Evolutionary conservation across 2,113 vertebrate genomes (phyloP).

Genomic region (Phaetusa simplex): DNA sequence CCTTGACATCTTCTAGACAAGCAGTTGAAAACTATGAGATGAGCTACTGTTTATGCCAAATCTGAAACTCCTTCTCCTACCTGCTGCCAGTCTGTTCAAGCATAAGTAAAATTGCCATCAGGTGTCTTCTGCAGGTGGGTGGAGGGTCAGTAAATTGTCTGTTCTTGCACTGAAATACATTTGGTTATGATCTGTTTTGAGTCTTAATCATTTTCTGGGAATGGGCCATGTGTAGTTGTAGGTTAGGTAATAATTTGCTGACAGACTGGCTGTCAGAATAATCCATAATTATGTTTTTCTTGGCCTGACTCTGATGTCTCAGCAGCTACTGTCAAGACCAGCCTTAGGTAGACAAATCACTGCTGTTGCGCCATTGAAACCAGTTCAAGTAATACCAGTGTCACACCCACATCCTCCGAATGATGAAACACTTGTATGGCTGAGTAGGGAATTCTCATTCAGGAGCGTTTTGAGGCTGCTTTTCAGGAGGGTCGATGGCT

Average conservation of each 20-base stretch:
- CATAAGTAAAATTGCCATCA: neutral
- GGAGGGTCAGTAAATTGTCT: neutral
- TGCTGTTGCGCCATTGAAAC: neutral
- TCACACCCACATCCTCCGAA: neutral
- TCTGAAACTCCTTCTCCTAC: neutral
- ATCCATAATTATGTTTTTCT: neutral
- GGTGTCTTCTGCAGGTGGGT: neutral
- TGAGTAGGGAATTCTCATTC: neutral
- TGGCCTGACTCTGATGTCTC: neutral
- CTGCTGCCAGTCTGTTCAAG: neutral
- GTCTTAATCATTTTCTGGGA: neutral
- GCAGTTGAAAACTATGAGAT: neutral
- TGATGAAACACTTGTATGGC: neutral
- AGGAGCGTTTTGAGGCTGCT: neutral
- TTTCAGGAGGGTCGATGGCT: neutral
- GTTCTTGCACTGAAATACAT: neutral
- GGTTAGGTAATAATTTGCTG: neutral
- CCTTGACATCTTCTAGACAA: neutral
- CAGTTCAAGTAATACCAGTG: neutral
- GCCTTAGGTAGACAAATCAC: neutral
- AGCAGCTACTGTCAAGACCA: neutral
- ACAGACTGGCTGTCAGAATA: neutral
- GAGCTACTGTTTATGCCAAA: neutral
- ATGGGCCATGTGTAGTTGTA: neutral
- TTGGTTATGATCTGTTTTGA: neutral